Percentiles rank a stretch among this genome's conserved stretches.
phyloP scores from a whole-genome alignment of 2,888 invertebrate genomes.

The Cinara cedri region DNA sequence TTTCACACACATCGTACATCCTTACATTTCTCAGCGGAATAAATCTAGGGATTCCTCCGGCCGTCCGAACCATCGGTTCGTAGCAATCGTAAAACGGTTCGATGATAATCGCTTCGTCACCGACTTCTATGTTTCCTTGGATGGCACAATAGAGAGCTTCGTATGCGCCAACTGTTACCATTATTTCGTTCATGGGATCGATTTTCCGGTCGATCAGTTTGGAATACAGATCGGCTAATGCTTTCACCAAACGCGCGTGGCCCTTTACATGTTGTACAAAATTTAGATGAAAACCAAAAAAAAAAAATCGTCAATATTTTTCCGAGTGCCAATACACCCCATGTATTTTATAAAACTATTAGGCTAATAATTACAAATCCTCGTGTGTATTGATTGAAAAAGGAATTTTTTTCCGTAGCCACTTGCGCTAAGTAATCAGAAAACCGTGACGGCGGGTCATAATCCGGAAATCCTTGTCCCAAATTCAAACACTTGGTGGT shows the following conservation, averaged over 20 bases:
- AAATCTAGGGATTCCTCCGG: slow-evolving; percentile 85
- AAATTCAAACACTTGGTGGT: slow-evolving; percentile 89
- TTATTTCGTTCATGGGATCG: slow-evolving; percentile 83
- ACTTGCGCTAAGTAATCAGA: slow-evolving; percentile 76
- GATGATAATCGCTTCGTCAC: slow-evolving; percentile 93
- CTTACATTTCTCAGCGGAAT: slow-evolving; percentile 84
- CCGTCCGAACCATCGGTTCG: slow-evolving; percentile 88
- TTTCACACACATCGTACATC: slow-evolving; percentile 54
- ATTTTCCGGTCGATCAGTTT: slow-evolving; percentile 76
- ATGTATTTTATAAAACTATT: background rate
- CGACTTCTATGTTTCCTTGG: slow-evolving; percentile 83
- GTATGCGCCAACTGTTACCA: slow-evolving; percentile 93
- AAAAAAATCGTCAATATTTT: background rate
- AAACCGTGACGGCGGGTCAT: slow-evolving; percentile 82
- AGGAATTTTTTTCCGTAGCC: slow-evolving; percentile 70
- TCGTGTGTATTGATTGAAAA: slow-evolving; percentile 90
- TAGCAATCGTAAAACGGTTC: slow-evolving; percentile 99
- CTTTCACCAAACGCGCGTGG: slow-evolving; percentile 86
- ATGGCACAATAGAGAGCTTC: slow-evolving; percentile 88
- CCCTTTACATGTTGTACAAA: slow-evolving; percentile 71
- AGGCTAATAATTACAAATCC: slow-evolving; percentile 83
- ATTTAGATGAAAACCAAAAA: too few species aligned
- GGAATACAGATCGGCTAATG: slow-evolving; percentile 83
- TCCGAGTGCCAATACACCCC: too few species aligned
- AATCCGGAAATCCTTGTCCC: slow-evolving; percentile 96